phyloP scores from a whole-genome alignment of 2,797 vertebrate genomes.

The Astyanax mexicanus region DNA sequence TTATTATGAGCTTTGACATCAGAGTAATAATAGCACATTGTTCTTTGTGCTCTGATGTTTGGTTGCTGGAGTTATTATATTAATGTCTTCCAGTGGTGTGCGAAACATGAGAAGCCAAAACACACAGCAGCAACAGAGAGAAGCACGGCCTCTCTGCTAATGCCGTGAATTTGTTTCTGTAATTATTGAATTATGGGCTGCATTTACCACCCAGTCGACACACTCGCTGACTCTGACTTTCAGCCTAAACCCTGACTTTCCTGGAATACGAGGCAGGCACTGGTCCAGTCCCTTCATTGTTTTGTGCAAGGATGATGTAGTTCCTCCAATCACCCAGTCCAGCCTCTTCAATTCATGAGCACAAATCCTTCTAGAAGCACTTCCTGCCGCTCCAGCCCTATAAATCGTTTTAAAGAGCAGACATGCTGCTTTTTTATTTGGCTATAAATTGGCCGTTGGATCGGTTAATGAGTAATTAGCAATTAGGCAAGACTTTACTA shows the following conservation, averaged over 20 bases:
- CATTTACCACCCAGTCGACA: slow-evolving; percentile 39
- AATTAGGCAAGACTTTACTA: slow-evolving; percentile 55
- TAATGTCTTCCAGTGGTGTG: slow-evolving; percentile 9
- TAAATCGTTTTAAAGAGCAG: slow-evolving; percentile 52
- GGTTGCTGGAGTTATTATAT: slow-evolving; percentile 4
- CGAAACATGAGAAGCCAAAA: slow-evolving; percentile 22
- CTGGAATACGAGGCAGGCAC: slow-evolving; percentile 9
- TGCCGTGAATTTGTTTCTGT: slow-evolving; percentile 39
- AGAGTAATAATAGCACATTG: neutral
- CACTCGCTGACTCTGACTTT: slow-evolving; percentile 23
- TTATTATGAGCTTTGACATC: neutral
- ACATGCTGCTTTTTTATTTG: slow-evolving; percentile 45
- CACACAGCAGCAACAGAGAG: slow-evolving; percentile 4
- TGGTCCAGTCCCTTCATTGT: slow-evolving; percentile 17
- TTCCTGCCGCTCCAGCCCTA: slow-evolving; percentile 17
- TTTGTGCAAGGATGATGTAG: neutral
- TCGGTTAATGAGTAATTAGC: slow-evolving; percentile 60
- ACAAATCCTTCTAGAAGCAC: slow-evolving; percentile 36
- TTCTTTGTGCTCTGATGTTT: neutral
- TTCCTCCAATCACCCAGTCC: slow-evolving; percentile 19
- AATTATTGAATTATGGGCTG: slow-evolving; percentile 41
- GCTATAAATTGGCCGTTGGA: slow-evolving; percentile 47
- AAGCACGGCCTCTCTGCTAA: slow-evolving; percentile 31
- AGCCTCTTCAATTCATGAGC: slow-evolving; percentile 4
- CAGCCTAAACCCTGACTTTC: slow-evolving; percentile 8